phyloP scores from a whole-genome alignment of 2,113 vertebrate species.

The Elaphurus davidianus region DNA sequence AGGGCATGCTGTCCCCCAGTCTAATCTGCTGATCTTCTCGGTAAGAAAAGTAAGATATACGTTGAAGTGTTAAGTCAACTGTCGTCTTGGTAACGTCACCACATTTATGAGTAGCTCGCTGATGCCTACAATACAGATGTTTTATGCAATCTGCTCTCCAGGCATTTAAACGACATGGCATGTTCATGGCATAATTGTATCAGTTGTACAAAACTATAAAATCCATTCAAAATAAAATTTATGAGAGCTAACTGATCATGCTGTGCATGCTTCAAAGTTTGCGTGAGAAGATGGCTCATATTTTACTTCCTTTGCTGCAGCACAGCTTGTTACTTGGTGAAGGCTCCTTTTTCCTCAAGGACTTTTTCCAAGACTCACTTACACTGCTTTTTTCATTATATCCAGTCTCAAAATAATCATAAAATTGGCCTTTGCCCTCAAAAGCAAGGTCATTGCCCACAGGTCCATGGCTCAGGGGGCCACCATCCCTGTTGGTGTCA shows the following conservation, averaged over 20 bases:
- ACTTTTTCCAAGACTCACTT: constrained; percentile 86
- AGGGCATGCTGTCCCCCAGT: constrained; percentile 69
- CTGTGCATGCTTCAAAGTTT: constrained; percentile 72
- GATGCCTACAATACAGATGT: constrained; percentile 66
- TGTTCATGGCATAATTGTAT: constrained; percentile 76
- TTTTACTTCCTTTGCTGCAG: constrained; percentile 85
- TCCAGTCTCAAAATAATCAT: constrained; percentile 84
- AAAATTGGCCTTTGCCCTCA: constrained; percentile 85
- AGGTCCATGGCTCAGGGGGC: constrained; percentile 80
- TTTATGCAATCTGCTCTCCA: constrained; percentile 76
- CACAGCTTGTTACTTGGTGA: constrained; percentile 82
- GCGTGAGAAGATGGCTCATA: constrained; percentile 74
- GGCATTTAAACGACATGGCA: constrained; percentile 62
- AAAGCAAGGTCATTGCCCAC: constrained; percentile 75
- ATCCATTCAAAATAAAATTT: constrained; percentile 79
- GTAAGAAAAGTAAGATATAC: constrained; percentile 75
- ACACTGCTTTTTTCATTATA: constrained; percentile 78
- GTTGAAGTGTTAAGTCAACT: constrained; percentile 65
- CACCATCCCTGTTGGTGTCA: constrained; percentile 76
- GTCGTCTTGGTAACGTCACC: constrained; percentile 71
- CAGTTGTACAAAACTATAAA: constrained; percentile 83
- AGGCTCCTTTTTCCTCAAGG: constrained; percentile 82
- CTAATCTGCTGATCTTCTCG: constrained; percentile 76
- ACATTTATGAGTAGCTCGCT: constrained; percentile 68
- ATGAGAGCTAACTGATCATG: constrained; percentile 69